Evolutionary conservation across 2,888 invertebrate genomes (phyloP), one percentile per base, ranked within the genome.

Genomic region (Gasteruption jaculator): DNA sequence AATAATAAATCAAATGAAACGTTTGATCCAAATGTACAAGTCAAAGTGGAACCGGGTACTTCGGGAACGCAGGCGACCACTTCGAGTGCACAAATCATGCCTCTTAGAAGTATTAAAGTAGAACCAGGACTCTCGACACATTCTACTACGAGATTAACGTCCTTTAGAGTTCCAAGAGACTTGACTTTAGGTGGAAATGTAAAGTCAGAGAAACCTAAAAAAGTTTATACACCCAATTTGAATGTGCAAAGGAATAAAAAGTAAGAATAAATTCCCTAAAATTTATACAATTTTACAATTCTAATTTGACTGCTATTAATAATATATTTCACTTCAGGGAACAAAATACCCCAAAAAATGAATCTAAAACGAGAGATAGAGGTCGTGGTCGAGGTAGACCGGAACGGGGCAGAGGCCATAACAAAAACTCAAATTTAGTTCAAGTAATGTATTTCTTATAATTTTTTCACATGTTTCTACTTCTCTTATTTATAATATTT

Each of bases 181-280:
- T 58, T 71, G 29, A 71, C 68, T 3, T 50, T 71, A n/a, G 68
- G 68, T 22, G 68, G 65, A 15, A 63, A 55, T 37, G 41, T 61
- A 10, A 65, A 65, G 41, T 49, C 52, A 33, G 67, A 68, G 30
- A 71, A 63, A 43, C 44, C 61, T 1, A 71, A 64, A 38, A 68
- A 63, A 49, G 37, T 65, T 4, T 71, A 65, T 31, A 57, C 52
- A 3, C 71, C 71, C 20, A 71, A 71, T 49, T 38, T 71, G 19
- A 71, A 70, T 56, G 68, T 59, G n/a, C 68, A 66, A 33, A 60
- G 71, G 36, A 62, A 56, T 32, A 71, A 63, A 38, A 65, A 63
- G 45, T 63, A 65, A 47, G 68, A 65, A 68, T 70, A 55, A 37
- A 63, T 50, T 10, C n/a, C 15, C 25, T 11, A n/a, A 30, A 32